Evolutionary conservation across 2,113 vertebrate species (phyloP).

Genomic region (Balaenoptera acutorostrata): DNA sequence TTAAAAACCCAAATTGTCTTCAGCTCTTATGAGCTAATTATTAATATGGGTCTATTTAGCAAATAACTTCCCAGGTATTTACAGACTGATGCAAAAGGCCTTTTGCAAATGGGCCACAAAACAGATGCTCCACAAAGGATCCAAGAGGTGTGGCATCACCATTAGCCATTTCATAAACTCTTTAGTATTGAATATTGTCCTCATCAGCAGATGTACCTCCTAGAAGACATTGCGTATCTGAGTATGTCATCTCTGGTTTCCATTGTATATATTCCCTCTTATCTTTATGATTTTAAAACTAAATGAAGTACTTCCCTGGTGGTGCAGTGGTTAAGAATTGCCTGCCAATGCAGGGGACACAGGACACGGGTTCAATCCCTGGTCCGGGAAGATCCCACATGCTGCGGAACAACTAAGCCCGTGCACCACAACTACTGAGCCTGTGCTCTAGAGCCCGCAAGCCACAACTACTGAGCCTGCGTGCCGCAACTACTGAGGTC

Average conservation of each 20-base stretch:
- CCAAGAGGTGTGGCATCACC: not conserved
- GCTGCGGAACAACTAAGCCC: no score
- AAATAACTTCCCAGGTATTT: constrained; percentile 14
- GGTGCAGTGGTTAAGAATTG: not conserved
- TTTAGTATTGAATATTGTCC: not conserved
- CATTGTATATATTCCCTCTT: not conserved
- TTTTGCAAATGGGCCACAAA: constrained; percentile 17
- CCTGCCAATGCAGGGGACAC: no score
- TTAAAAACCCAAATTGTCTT: not conserved
- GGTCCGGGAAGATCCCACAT: no score
- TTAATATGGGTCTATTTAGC: not conserved
- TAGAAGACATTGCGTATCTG: not conserved
- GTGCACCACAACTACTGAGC: no score
- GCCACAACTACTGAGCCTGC: no score
- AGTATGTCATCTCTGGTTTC: not conserved
- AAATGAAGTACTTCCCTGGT: not conserved
- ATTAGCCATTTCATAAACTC: not conserved
- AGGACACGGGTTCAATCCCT: no score
- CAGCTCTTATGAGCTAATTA: not conserved
- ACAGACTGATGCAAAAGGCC: not conserved
- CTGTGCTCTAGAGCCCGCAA: no score
- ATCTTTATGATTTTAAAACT: not conserved
- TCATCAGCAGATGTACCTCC: not conserved
- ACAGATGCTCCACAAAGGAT: not conserved
- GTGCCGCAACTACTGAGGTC: no score